Base-by-base conservation (phyloP, 2,888 invertebrate genomes). In the Caenorhabditis macrosperma region DNA sequence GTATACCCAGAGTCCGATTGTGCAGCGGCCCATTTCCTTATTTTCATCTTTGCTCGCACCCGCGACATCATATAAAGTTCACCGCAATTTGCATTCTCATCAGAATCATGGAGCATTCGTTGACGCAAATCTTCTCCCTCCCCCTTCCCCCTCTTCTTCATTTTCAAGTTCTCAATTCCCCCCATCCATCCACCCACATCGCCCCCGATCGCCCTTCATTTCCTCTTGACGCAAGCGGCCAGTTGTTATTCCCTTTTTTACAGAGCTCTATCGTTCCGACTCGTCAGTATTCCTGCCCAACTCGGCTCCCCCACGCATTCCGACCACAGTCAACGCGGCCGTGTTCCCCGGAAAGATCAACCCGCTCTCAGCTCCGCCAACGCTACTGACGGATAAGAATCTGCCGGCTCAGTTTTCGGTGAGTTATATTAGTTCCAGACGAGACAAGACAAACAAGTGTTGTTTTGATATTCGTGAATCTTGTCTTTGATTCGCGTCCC, bases 81-180 rank as follows among this genome's bases (percentile, higher is more conserved):
- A 72, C 48, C 48, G 12, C 26, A 15, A 72, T 72, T 72, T 72
- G 72, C 72, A 72, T 72, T 72, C 55, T 52, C 30, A 59, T 52
- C 48, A 41, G 71, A 71, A 71, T 61, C 71, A 71, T 71, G 69
- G 48, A 69, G 69, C 71, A 61, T 55, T 72, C 72, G 33, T 72
- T 72, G 72, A 72, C 72, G 72, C 72, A 72, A 72, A 55, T 63
- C 55, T 50, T 20, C 26, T 30, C 20, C 22, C 54, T 22, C 41
- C 17, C 55, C 50, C 46, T 22, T 9, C 30, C 33, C 46, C 44
- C 30, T 46, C 30, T 46, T 64, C 22, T 50, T 52, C 57, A 48
- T 41, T 50, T 57, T 38, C 26, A 33, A 17, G 30, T 28, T 24
- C 46, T 60, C 60, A 17, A 38, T 63, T 57, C 61, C 30, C 30